Evolutionary conservation across 2,888 invertebrate species (phyloP).

Genomic region (Thymelicus sylvestris): DNA sequence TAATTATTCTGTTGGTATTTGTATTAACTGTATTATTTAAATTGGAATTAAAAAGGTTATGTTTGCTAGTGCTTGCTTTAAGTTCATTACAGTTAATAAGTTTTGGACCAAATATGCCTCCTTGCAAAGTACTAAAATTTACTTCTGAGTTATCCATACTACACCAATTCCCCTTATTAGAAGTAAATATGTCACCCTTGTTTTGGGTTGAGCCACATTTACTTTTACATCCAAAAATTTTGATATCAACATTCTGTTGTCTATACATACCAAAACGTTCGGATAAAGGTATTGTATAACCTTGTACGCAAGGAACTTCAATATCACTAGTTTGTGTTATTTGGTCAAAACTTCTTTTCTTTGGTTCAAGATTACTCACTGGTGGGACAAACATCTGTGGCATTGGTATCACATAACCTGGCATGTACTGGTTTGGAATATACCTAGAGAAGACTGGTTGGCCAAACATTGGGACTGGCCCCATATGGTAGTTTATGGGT

Average conservation of each 20-base stretch:
- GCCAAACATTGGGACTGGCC: conserved; percentile 47
- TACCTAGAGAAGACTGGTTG: conserved; percentile 52
- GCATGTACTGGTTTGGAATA: conserved; percentile 36
- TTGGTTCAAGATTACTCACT: conserved; percentile 45
- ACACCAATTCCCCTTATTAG: conserved; percentile 36
- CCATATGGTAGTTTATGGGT: conserved; percentile 9
- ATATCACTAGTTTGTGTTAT: conserved; percentile 35
- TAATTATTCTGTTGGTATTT: conserved; percentile 7
- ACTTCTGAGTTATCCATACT: not conserved
- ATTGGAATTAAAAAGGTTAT: not conserved
- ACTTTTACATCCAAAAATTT: conserved; percentile 8
- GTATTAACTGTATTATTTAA: not conserved
- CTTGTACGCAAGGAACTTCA: conserved; percentile 39
- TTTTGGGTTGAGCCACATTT: not conserved
- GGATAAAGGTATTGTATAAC: conserved; percentile 43
- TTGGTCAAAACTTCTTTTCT: conserved; percentile 28
- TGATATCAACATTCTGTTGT: not conserved
- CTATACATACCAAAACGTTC: conserved; percentile 44
- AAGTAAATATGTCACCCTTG: not conserved
- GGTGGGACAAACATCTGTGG: conserved; percentile 40
- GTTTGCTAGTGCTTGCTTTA: not conserved
- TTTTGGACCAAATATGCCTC: conserved; percentile 2
- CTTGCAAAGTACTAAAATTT: conserved; percentile 8
- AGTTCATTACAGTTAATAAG: not conserved
- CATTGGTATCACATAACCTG: conserved; percentile 16